Evolutionary conservation across 92 coral and sea anemone genomes (phyloP).

Genomic region (Parazoanthus swiftii): DNA sequence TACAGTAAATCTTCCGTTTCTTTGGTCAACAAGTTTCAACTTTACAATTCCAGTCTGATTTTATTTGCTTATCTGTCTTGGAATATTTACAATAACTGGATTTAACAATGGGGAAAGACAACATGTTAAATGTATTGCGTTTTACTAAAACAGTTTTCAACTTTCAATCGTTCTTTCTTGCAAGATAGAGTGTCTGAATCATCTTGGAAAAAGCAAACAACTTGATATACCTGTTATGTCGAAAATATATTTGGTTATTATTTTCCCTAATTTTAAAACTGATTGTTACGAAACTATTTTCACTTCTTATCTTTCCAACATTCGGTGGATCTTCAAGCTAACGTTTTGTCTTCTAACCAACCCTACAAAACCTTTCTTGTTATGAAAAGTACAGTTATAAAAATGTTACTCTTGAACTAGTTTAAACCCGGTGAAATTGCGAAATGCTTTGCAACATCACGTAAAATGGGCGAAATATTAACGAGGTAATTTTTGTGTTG

Average conservation of each 20-base stretch:
- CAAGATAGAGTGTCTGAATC: neutral
- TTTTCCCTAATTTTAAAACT: too few species aligned
- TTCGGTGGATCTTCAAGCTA: neutral
- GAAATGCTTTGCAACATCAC: too few species aligned
- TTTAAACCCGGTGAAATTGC: too few species aligned
- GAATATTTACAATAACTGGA: conserved; percentile 1
- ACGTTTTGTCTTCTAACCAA: neutral
- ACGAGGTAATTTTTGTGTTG: too few species aligned
- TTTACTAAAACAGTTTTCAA: neutral
- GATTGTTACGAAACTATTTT: too few species aligned
- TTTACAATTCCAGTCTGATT: neutral
- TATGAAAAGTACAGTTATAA: neutral
- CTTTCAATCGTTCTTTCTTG: neutral
- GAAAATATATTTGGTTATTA: too few species aligned
- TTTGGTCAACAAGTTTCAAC: conserved; percentile 3
- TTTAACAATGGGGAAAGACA: neutral
- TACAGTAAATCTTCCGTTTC: neutral
- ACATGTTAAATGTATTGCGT: neutral
- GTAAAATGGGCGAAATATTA: too few species aligned
- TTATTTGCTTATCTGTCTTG: neutral
- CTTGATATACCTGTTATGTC: neutral
- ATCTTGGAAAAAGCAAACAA: too few species aligned
- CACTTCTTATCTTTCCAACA: neutral
- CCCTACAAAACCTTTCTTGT: neutral
- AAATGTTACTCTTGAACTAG: too few species aligned